Base-by-base conservation (phyloP, 1,140 invertebrate genomes). In the Drosophila yakuba region DNA sequence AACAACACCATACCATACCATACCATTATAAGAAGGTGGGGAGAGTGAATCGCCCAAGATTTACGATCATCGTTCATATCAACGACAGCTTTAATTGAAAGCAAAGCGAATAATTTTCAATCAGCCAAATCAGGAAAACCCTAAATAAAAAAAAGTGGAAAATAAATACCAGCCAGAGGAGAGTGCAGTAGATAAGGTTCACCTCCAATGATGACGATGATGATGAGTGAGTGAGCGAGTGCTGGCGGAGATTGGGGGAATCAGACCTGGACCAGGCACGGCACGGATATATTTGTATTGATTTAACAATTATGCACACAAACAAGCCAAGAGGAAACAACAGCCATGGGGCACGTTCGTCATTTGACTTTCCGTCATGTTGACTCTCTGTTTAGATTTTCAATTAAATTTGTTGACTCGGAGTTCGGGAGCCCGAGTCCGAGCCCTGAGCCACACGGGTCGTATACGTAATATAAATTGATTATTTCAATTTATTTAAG, bases 231-330 rank as follows among this genome's bases (percentile, higher is more conserved):
- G 17, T 20, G 20, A 20, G 20, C 2, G 20, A 20, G 32, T 23
- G 57, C 38, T 7, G 25, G 43, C 14, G 47, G 47, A 3, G 55
- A 44, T 52, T 41, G 36, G 35, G 39, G 32, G 35, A 58, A 15
- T 50, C 28, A 44, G 25, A 58, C 57, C 69, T 60, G 64, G 45
- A 38, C 73, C 56, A 72, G 73, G 47, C 17, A 17, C 17, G 20
- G 20, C 62, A 85, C 47, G 83, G 85, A 84, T 89, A 89, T 84
- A 90, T 91, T 86, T 91, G 86, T 91, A 91, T 91, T 91, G 90
- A 91, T 91, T 91, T 91, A 90, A 81, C 91, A 91, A 91, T 91
- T 91, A 91, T 91, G 85, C 90, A 78, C 78, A 79, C 82, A 91
- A 91, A 91, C 90, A 91, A 59, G 17, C 51, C 32, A 51, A 54